Conservation (phyloP, 2,797 vertebrate species). For the Lycodopsis pacificus region DNA sequence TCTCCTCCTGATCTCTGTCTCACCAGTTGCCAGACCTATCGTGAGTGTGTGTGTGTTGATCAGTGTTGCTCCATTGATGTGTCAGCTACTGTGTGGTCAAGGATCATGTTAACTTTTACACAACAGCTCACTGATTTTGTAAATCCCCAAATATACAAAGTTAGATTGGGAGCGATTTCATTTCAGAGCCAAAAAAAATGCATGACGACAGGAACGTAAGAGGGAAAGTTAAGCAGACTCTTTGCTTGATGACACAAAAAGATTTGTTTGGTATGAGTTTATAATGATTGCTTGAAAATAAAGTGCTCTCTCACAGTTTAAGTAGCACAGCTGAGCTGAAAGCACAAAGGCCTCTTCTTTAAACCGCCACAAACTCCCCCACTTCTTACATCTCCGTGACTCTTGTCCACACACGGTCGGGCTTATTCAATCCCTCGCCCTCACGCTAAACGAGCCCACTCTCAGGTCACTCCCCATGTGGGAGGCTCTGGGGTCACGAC, state of each 20-base stretch:
- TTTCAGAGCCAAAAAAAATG: constrained; percentile 9
- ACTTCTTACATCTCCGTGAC: constrained; percentile 40
- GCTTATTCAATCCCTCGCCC: constrained; percentile 41
- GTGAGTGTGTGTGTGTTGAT: constrained; percentile 9
- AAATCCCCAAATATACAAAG: not conserved
- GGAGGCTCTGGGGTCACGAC: constrained; percentile 44
- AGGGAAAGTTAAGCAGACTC: constrained; percentile 6
- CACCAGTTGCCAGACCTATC: constrained; percentile 4
- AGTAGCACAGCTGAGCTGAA: constrained; percentile 39
- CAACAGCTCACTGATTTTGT: constrained; percentile 2
- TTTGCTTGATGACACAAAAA: constrained; percentile 40
- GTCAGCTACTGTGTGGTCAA: constrained; percentile 45
- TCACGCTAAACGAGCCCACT: constrained; percentile 48
- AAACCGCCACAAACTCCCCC: constrained; percentile 11
- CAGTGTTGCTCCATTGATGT: constrained; percentile 5
- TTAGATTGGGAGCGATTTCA: not conserved
- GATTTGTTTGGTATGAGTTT: constrained; percentile 26
- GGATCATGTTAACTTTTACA: constrained; percentile 7
- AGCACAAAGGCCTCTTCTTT: constrained; percentile 42
- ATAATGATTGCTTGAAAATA: constrained; percentile 38
- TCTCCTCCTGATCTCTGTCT: constrained; percentile 41
- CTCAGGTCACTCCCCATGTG: constrained; percentile 39
- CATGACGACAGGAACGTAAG: not conserved
- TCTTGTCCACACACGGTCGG: constrained; percentile 41
- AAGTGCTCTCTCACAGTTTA: constrained; percentile 59